A percentile compares a stretch with the other conserved stretches of the same genome.
Conservation (phyloP, 2,113 vertebrate genomes). For the Polypterus senegalus region DNA sequence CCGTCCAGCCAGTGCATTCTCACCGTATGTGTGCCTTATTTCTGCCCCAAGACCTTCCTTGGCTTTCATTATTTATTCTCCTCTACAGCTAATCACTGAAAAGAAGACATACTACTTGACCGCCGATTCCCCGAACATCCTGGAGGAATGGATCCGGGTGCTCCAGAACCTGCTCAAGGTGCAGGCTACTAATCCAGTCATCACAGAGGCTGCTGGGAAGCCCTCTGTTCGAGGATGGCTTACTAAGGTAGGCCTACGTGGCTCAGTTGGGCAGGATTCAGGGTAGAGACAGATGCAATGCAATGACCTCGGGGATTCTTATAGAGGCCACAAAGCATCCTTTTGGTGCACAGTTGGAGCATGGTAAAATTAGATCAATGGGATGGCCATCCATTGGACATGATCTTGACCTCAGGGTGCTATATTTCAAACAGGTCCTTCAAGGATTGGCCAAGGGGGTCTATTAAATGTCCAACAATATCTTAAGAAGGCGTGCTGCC, state of each 20-base stretch:
- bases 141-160: slow-evolving; percentile 80
- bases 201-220: slow-evolving; percentile 49
- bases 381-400: too few relatives aligned
- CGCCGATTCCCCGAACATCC: slow-evolving; percentile 75
- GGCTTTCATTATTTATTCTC: not conserved
- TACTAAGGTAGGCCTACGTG: slow-evolving; percentile 56
- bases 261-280: too few relatives aligned
- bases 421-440: too few relatives aligned
- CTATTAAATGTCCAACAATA: too few relatives aligned
- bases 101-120: slow-evolving; percentile 77
- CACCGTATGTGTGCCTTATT: not conserved
- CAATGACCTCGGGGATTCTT: too few relatives aligned
- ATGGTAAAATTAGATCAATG: not conserved
- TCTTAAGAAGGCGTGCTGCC: too few relatives aligned
- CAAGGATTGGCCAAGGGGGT: too few relatives aligned
- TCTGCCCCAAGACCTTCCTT: not conserved
- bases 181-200: slow-evolving; percentile 50
- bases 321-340: too few relatives aligned
- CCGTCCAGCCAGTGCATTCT: too few relatives aligned
- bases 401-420: too few relatives aligned
- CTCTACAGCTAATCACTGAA: slow-evolving; percentile 63
- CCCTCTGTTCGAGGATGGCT: slow-evolving; percentile 71
- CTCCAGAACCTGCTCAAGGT: slow-evolving; percentile 74
- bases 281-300: not conserved
- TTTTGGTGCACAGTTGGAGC: too few relatives aligned